A percentile compares a stretch with the other conserved stretches of the same genome.
Evolutionary conservation across 2,888 invertebrate genomes (phyloP).

Genomic region (Synergus japonicus): DNA sequence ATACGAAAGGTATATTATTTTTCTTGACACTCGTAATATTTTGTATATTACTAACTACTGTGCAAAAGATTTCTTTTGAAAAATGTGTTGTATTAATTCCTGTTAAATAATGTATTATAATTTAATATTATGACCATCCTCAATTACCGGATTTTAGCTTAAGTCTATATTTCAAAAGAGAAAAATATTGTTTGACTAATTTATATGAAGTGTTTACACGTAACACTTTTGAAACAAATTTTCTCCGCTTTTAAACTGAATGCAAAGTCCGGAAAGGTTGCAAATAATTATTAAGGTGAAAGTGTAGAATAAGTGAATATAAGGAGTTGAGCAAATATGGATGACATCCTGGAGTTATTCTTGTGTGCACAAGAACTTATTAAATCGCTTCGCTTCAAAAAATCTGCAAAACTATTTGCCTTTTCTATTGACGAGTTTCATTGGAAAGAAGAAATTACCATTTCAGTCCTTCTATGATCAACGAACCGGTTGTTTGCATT

Average conservation of each 20-base stretch:
- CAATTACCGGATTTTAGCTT: neutral
- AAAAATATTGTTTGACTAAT: neutral
- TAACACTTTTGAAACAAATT: neutral
- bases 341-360: neutral
- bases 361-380: conserved; percentile 12
- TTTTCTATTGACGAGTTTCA: conserved; percentile 24
- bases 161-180: neutral
- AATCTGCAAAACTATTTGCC: conserved; percentile 24
- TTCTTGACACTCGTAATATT: no score
- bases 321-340: conserved; percentile 7
- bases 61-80: no score
- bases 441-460: conserved; percentile 3
- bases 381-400: neutral
- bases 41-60: no score
- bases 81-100: no score
- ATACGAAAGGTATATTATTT: no score
- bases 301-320: neutral
- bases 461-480: neutral
- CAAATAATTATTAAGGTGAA: neutral
- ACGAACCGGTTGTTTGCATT: neutral
- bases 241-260: neutral
- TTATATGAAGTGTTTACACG: neutral
- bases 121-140: neutral
- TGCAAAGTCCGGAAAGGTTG: neutral
- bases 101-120: no score